Evolutionary conservation across 1,140 invertebrate species (phyloP), one percentile per base, ranked within the genome.

Genomic region (Cydia strobilella): DNA sequence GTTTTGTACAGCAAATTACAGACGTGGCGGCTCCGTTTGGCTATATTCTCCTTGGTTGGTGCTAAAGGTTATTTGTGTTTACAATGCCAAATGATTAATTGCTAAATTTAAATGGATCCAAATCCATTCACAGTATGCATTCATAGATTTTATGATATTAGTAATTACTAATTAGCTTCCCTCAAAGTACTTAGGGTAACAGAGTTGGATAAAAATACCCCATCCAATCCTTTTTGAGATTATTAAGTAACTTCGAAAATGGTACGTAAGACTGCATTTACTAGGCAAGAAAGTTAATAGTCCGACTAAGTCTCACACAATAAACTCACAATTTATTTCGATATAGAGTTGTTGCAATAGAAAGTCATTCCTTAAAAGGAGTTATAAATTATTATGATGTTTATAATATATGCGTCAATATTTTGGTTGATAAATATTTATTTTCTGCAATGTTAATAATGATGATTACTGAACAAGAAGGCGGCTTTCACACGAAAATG

Each of bases 401-500:
- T 51, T n/a, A 51, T n/a, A 51, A 42, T 42, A 45, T 15, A 45
- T 15, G 42, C 12, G 13, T 54, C 15, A 18, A 7, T 54, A 13
- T 54, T 54, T 18, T 54, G 51, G n/a, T 54, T n/a, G n/a, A 23
- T 23, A 23, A 59, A 59, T 59, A 12, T 59, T 23, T 59, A 20
- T 59, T 59, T 59, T 3, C 9, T 66, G 31, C 12, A 69, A 31
- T 20, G 27, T 69, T 18, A 69, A 69, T 69, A 12, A 9, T 4
- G 35, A 1, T 69, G 15, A 69, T 39, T 69, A 69, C n/a, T 39
- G 27, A 69, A 66, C 25, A 31, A 69, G 65, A 18, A 10, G 20
- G 31, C n/a, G 27, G 35, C 9, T 35, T 69, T 42, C 31, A 69
- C 65, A 18, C 18, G 31, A 69, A 69, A 69, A 69, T 69, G 27